Conservation (phyloP, 2,888 invertebrate genomes). For the Carpatolechia fugitivella region DNA sequence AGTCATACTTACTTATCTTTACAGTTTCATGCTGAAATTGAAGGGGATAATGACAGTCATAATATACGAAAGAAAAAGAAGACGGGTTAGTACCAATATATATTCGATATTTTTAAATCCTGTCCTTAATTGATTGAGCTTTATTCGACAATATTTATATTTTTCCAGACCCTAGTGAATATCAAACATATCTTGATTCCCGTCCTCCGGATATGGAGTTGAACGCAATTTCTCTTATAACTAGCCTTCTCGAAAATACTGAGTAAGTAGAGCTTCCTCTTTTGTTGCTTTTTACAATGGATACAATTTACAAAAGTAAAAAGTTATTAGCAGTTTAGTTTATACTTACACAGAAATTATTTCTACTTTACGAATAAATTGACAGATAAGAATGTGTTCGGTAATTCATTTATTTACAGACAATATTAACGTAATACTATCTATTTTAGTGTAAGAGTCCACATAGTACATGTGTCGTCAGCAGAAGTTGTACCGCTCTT, state of each 20-base stretch:
- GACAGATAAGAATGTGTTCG: too few species aligned
- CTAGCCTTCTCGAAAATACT: constrained; percentile 76
- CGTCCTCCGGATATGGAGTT: constrained; percentile 84
- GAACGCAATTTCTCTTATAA: constrained; percentile 80
- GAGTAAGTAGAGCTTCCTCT: constrained; percentile 74
- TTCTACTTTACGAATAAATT: too few species aligned
- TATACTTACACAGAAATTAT: too few species aligned
- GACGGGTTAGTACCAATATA: constrained; percentile 51
- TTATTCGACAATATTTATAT: background rate
- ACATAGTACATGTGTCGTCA: constrained; percentile 84
- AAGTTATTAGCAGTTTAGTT: too few species aligned
- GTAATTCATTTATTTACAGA: too few species aligned
- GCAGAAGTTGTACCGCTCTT: constrained; percentile 80
- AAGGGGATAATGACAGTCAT: constrained; percentile 47
- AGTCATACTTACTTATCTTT: constrained; percentile 29
- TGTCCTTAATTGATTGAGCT: background rate
- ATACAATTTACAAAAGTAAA: too few species aligned
- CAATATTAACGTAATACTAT: background rate
- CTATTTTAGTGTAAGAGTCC: constrained; percentile 77
- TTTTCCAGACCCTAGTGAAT: constrained; percentile 75
- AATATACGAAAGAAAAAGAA: constrained; percentile 48
- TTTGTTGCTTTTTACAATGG: too few species aligned
- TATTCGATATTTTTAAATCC: too few species aligned
- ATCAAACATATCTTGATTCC: constrained; percentile 81
- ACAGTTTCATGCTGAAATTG: constrained; percentile 86